Evolutionary conservation across 2,113 vertebrate species (phyloP), one percentile per base, ranked within the genome.

Genomic region (Stomatorhinus ivindoensis): DNA sequence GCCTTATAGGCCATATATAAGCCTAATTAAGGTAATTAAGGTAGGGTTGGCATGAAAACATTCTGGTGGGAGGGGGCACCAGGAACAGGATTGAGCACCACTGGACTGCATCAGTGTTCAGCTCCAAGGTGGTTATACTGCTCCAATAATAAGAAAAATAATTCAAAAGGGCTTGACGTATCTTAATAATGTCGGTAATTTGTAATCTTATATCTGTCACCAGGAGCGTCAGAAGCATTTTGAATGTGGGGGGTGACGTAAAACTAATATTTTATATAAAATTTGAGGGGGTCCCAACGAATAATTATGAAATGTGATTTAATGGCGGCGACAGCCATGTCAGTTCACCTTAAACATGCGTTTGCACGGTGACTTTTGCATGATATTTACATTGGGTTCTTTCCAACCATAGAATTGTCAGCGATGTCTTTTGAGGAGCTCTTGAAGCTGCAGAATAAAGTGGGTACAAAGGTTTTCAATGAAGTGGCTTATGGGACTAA

Each of bases 391-490:
- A 11, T 3, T 35, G 47, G 42, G 24, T 89, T 10, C n/a, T 13
- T 1, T 35, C 55, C 21, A 15, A 11, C 55, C 89, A 24, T 92
- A 96, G 95, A 95, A 48, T 91, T 96, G 6, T 95, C 95, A 88
- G 91, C 10, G 47, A 94, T 96, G 95, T 93, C 96, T 1, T 96
- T 96, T n/a, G 95, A 95, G 88, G 95, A 96, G 6, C 39, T 96
- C 87, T 31, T 96, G 89, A 91, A 89, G 87, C 94, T 96, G 24
- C 95, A 95, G 91, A 95, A 92, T 82, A 88, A 92, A 88, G 92
- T 96, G 8, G 96, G 96, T 24, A 95, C 92, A n/a, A 96, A 95
- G 90, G 95, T 91, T 1, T 96, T 94, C 91, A 95, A 95, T 44
- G 51, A 94, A 65, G 89, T 95, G 0, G 93, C 92, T 0, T 93